Evolutionary conservation across 2,888 invertebrate species (phyloP), one percentile per base, ranked within the genome.

Genomic region (Galeopsomyia nigrocyanea): DNA sequence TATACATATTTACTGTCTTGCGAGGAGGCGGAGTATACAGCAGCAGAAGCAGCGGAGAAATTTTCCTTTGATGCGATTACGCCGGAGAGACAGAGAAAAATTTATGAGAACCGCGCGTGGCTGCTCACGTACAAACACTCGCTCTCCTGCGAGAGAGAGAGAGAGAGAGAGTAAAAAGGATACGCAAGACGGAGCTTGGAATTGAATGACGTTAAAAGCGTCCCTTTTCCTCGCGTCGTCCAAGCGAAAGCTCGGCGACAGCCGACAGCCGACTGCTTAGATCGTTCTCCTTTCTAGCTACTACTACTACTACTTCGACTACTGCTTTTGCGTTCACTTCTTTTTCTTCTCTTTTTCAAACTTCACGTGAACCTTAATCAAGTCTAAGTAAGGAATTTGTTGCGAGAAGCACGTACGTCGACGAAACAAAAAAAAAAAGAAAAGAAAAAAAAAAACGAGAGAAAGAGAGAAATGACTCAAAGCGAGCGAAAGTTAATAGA

Each of bases 341-440:
- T 68, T 65, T 39, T 39, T 10, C 13, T 39, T 39, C 7, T 39
- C 10, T 26, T 26, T 26, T 19, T 46, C 57, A 49, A 71, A 61
- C 46, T 17, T 26, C 10, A 1, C 7, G 13, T 10, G 10, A 39
- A 49, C 61, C 62, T 66, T 68, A 71, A 74, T 68, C 68, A 74
- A 63, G 61, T 58, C 71, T 68, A 56, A 74, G 67, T 67, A 65
- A 74, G 55, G 53, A 68, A 69, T 74, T 63, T 22, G 62, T 50
- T 31, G 14, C 39, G 13, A 31, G 53, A 26, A 26, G 49, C 22
- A 19, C 2, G 46, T 16, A 14, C 21, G 46, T 16, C 17, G 5
- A 21, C 3, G 2, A 14, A 39, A 61, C 5, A 1, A 14, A 22
- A 55, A 17, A 62, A 16, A 19, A 51, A 53, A 0, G 31, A 31